Evolutionary conservation across 2,888 invertebrate genomes (phyloP).

Genomic region (Saturnia pavonia): DNA sequence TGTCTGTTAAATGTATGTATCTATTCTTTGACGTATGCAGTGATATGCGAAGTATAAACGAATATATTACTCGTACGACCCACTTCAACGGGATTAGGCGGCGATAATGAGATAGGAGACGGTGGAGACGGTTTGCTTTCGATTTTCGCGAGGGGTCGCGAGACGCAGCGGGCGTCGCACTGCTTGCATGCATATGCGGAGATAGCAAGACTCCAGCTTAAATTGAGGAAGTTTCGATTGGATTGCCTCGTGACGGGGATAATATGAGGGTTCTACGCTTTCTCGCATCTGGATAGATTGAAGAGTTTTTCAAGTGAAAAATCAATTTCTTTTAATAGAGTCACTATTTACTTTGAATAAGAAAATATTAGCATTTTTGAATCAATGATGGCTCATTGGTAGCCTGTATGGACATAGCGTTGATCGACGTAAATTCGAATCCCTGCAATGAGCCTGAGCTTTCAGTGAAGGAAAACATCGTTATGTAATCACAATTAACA

Average conservation of each 20-base stretch:
- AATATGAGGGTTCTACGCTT: constrained; percentile 19
- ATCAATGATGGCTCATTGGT: too few species aligned
- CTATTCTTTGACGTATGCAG: constrained; percentile 5
- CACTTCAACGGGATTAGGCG: constrained; percentile 47
- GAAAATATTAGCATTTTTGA: too few species aligned
- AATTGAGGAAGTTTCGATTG: constrained; percentile 44
- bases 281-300: constrained; percentile 23
- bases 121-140: constrained; percentile 59
- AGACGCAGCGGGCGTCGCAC: constrained; percentile 2
- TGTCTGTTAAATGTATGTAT: background rate
- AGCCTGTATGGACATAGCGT: too few species aligned
- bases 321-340: background rate
- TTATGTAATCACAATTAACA: too few species aligned
- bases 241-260: constrained; percentile 23
- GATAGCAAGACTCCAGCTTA: constrained; percentile 34
- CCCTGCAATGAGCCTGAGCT: too few species aligned
- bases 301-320: constrained; percentile 3
- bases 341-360: background rate
- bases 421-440: too few species aligned
- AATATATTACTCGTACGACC: constrained; percentile 47
- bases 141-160: constrained; percentile 42
- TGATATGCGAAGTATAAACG: constrained; percentile 32
- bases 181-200: constrained; percentile 32
- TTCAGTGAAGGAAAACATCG: too few species aligned
- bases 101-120: constrained; percentile 48